Base-by-base conservation (phyloP, 2,797 vertebrate species). In the Denticeps clupeoides region DNA sequence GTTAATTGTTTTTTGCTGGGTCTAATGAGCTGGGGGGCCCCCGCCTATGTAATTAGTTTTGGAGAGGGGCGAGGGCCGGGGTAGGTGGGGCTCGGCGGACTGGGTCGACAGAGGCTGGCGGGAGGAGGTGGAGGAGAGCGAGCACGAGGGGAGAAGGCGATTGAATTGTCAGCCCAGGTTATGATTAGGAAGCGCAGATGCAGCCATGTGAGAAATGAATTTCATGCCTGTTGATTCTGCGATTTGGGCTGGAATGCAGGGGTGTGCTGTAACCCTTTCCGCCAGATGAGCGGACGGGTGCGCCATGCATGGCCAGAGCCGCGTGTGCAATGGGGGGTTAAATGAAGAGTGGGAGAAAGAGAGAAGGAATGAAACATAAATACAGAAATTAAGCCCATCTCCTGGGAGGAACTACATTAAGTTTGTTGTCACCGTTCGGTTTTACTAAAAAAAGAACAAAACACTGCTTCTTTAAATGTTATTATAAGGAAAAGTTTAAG, bases 81-180 rank as follows among this genome's bases (percentile, higher is more conserved):
- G 50, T n/a, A n/a, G 52, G 48, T 37, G 53, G 59, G 3, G 13
- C 48, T 12, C 25, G 65, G 18, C n/a, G 35, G 27, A 6, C 4
- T 26, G 32, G 27, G 5, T 45, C n/a, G 19, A 5, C 1, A 12
- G 27, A 10, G 12, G 40, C n/a, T 47, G 43, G 47, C 23, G 31
- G 48, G 47, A 51, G 44, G 55, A 19, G 54, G 47, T 27, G 16
- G 23, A 32, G 46, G 21, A 47, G 2, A 40, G 47, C 52, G 2
- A 22, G 46, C 49, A 9, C n/a, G 13, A 35, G 8, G 53, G 68
- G 64, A 60, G 63, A 64, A 57, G 35, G 7, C 63, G 68, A 78
- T 78, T 80, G 78, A 80, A 78, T 77, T 82, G 82, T 83, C 82
- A 81, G 79, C 65, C 62, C 71, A 73, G 75, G 78, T 85, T 83